phyloP scores from a whole-genome alignment of 2,888 invertebrate genomes.

The Aleiodes leptofemur region DNA sequence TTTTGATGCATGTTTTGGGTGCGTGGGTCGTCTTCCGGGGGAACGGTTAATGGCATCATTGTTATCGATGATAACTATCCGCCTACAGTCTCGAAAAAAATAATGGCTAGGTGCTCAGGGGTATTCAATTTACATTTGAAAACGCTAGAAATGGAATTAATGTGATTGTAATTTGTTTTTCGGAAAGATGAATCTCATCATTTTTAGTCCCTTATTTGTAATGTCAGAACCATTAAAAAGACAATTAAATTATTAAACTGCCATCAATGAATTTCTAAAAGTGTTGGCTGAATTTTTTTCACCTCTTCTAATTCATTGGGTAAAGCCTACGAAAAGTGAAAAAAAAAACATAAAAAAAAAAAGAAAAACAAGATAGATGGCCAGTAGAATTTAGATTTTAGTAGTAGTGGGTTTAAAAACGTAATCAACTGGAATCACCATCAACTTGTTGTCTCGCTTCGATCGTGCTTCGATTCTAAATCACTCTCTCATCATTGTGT shows the following conservation, averaged over 20 bases:
- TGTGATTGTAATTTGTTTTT: background rate
- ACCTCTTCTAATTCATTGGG: background rate
- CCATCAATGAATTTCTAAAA: no score
- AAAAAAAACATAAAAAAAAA: background rate
- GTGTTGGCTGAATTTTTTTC: background rate
- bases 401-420: background rate
- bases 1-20: constrained; percentile 26
- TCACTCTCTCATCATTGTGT: constrained; percentile 39
- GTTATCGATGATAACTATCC: constrained; percentile 51
- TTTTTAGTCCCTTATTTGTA: no score
- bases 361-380: background rate
- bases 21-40: constrained; percentile 46
- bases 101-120: background rate
- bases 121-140: background rate
- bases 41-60: constrained; percentile 47
- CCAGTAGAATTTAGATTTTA: background rate
- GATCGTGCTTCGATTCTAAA: constrained; percentile 42
- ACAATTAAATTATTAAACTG: no score
- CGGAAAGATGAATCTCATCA: no score
- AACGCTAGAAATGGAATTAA: background rate
- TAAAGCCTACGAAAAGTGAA: background rate
- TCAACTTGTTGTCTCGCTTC: constrained; percentile 28
- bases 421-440: background rate
- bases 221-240: no score
- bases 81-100: constrained; percentile 21